These are phyloP conservation scores for Spisula solida DNA, from an alignment of 2,888 invertebrate genomes.

Conservation along the genomic window DNA sequence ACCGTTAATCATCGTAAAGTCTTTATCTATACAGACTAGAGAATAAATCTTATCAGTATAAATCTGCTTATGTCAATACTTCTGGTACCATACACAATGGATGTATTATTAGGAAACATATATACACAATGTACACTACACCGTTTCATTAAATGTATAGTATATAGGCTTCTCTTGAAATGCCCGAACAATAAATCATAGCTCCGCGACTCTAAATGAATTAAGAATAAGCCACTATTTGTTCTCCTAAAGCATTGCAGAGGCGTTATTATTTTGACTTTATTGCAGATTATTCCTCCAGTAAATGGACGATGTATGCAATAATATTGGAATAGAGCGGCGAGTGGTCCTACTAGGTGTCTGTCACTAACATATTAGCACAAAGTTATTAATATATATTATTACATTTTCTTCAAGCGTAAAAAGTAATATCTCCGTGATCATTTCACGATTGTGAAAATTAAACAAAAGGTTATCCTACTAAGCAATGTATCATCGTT, in stretches of 20 bases:
- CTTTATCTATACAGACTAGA: too few relatives aligned
- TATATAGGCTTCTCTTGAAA: background rate
- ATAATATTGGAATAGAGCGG: background rate
- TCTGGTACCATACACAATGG: too few relatives aligned
- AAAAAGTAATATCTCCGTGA: background rate
- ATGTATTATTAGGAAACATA: too few relatives aligned
- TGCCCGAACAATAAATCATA: background rate
- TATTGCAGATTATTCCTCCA: slow-evolving; percentile 5
- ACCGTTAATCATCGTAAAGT: too few relatives aligned
- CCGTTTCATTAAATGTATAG: background rate
- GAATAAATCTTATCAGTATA: too few relatives aligned
- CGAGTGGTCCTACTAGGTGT: background rate
- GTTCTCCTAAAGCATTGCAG: background rate
- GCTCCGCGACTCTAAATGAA: background rate
- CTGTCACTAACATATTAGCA: background rate
- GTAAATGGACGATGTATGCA: background rate
- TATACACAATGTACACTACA: background rate
- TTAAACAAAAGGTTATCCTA: too few relatives aligned
- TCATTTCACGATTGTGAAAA: background rate
- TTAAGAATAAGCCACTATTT: background rate
- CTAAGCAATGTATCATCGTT: too few relatives aligned
- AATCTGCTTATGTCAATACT: too few relatives aligned
- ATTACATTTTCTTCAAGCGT: background rate
- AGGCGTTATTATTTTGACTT: background rate
- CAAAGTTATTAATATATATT: background rate